phyloP scores from a whole-genome alignment of 2,797 vertebrate genomes.

The Lepidocolaptes lacrymiger region DNA sequence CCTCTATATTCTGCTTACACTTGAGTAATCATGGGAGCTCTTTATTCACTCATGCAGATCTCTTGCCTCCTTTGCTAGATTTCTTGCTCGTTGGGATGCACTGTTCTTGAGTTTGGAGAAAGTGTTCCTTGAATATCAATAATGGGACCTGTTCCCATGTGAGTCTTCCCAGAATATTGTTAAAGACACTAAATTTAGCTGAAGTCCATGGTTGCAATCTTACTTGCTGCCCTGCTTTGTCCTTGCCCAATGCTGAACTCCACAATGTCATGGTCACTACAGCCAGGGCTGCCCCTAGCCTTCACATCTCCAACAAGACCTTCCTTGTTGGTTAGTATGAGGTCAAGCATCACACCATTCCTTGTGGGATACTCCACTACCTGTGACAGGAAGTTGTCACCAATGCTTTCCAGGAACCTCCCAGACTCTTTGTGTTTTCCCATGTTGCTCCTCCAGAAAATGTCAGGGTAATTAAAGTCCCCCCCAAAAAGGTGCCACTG shows the following conservation, averaged over 20 bases:
- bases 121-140: neutral
- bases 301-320: neutral
- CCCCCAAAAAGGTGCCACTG: neutral
- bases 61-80: neutral
- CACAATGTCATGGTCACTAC: neutral
- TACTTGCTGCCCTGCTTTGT: neutral
- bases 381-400: neutral
- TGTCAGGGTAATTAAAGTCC: neutral
- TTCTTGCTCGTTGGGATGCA: neutral
- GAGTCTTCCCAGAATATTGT: neutral
- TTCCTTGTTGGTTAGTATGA: neutral
- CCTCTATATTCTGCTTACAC: neutral
- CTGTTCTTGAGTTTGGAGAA: neutral
- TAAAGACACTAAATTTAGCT: neutral
- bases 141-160: neutral
- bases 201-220: neutral
- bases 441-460: neutral
- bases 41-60: neutral
- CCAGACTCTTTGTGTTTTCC: neutral
- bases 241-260: neutral
- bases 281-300: neutral
- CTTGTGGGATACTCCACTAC: neutral
- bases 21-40: neutral
- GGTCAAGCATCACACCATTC: neutral
- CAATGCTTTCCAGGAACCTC: neutral